phyloP scores from a whole-genome alignment of 2,113 vertebrate genomes.

The Takifugu flavidus region DNA sequence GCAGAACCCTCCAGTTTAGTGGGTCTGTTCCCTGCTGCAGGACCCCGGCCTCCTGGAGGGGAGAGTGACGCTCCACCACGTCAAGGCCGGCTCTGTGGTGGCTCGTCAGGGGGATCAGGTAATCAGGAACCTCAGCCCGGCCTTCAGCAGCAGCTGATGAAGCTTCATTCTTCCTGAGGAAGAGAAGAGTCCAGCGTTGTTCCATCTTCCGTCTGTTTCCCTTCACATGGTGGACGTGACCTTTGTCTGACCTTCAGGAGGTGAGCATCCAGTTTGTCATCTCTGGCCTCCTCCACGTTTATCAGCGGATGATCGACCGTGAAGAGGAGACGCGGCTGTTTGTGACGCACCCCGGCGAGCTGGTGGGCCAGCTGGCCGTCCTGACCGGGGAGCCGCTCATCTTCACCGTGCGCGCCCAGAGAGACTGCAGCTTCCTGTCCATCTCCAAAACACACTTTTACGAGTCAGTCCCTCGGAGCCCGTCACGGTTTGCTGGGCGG shows the following conservation, averaged over 20 bases:
- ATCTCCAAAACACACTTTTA: slow-evolving; percentile 95
- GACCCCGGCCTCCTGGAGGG: slow-evolving; percentile 81
- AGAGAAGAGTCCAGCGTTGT: too few relatives aligned
- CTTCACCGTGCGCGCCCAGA: slow-evolving; percentile 88
- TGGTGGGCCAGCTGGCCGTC: slow-evolving; percentile 91
- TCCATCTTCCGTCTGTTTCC: too few relatives aligned
- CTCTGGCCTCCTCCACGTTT: slow-evolving; percentile 89
- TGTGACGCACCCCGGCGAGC: slow-evolving; percentile 88
- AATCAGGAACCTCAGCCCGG: too few relatives aligned
- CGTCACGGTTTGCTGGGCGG: background rate
- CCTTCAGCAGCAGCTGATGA: too few relatives aligned
- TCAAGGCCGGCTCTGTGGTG: slow-evolving; percentile 87
- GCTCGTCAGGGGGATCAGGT: slow-evolving; percentile 95
- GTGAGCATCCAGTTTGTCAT: slow-evolving; percentile 92
- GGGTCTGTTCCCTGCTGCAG: too few relatives aligned
- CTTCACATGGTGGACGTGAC: background rate
- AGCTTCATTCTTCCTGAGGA: too few relatives aligned
- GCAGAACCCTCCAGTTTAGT: too few relatives aligned
- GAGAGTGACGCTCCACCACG: slow-evolving; percentile 85
- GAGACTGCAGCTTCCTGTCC: slow-evolving; percentile 90
- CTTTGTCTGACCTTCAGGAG: slow-evolving; percentile 71
- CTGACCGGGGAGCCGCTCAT: slow-evolving; percentile 94
- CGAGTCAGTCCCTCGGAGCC: slow-evolving; percentile 70
- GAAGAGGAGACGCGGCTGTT: slow-evolving; percentile 90
- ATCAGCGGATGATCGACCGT: slow-evolving; percentile 88